Base-by-base conservation (phyloP, 2,797 vertebrate genomes). In the Sebastes reedi region DNA sequence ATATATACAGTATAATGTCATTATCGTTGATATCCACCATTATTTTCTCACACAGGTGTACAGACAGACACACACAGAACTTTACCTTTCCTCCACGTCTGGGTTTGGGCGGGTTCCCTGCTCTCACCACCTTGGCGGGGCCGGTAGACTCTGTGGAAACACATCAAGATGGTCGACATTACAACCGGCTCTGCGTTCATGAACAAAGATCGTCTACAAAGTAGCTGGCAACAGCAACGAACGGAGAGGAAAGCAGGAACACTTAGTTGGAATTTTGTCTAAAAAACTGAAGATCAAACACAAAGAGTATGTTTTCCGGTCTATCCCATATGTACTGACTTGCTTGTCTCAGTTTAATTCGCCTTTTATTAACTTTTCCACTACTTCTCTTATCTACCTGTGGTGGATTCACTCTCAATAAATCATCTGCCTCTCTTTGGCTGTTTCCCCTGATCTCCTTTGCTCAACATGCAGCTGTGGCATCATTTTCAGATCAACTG, bases 1-100 rank as follows among this genome's bases (percentile, higher is more conserved):
- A 36, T 52, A 65, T 1, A 52, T 16, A 56, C 30, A 39, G 32
- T 24, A 29, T 2, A 18, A 24, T 54, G 13, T 32, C 64, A 34
- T 7, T 34, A 56, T 12, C 11, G 3, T 14, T 52, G 0, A n/a
- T 67, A 52, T 30, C 0, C 42, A 52, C 6, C 20, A 13, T 1
- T 52, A 30, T 36, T 64, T 27, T 10, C 22, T 58, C 6, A 27
- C 25, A 68, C 30, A 64, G 1, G 8, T 0, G 4, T 12, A 73
- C 27, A 75, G 6, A 73, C 2, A 27, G 6, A 59, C 46, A 66
- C 1, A 65, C 20, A 39, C 12, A 68, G 32, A 62, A 55, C 4
- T 10, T 86, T 91, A 99, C 98, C 98, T 99, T 99, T 92, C 96
- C 98, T 91, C 98, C 97, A 60, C 98, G 97, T 64, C 97, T 94